Evolutionary conservation across 2,797 vertebrate genomes (phyloP).

Genomic region (Hapalemur alaotrensis): DNA sequence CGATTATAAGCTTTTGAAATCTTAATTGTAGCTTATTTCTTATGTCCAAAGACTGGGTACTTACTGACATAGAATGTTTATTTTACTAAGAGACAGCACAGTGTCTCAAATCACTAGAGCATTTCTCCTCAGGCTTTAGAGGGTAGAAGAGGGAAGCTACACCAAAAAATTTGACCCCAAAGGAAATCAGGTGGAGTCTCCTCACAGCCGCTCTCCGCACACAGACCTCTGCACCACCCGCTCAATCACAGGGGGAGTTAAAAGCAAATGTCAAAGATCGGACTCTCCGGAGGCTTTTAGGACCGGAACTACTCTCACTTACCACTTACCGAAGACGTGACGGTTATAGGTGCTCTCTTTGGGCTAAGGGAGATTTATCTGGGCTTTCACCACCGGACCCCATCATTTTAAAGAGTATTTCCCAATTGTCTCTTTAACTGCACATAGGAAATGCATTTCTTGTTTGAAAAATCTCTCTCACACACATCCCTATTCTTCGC

Average conservation of each 20-base stretch:
- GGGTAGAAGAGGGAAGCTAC: not conserved
- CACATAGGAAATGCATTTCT: constrained; percentile 40
- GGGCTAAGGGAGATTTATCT: constrained; percentile 51
- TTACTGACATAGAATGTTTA: not conserved
- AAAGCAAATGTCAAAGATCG: not conserved
- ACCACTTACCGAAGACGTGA: not conserved
- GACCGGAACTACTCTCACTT: not conserved
- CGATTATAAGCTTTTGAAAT: not conserved
- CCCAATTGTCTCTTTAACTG: constrained; percentile 53
- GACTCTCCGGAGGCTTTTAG: not conserved
- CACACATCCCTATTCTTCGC: constrained; percentile 42
- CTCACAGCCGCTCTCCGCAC: not conserved
- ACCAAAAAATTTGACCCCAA: not conserved
- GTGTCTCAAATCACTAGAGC: not conserved
- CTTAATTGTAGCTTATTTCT: not conserved
- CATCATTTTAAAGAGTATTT: constrained; percentile 58
- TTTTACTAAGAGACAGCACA: not conserved
- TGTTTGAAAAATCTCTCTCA: constrained; percentile 51
- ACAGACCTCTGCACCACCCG: not conserved
- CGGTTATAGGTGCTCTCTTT: not conserved
- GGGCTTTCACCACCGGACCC: constrained; percentile 15
- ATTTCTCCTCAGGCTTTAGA: not conserved
- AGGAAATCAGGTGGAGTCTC: not conserved
- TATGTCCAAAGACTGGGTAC: not conserved
- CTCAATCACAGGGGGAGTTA: not conserved